Base-by-base conservation (phyloP, 2,113 vertebrate species). In the Ardeotis arabs region DNA sequence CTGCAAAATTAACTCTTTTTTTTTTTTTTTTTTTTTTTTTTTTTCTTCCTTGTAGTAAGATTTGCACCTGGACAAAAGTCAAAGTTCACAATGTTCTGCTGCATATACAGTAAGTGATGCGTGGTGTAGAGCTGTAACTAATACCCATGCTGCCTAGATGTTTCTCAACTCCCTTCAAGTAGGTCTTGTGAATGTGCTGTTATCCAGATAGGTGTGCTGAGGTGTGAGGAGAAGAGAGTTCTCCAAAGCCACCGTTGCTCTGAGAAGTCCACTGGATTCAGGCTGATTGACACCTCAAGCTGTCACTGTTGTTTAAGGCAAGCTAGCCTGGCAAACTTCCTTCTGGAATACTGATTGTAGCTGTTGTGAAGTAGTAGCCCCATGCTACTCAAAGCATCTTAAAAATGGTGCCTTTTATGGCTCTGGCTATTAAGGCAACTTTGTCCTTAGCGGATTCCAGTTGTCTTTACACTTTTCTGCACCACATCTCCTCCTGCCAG, bases 101-200 rank as follows among this genome's bases (percentile, higher is more conserved):
- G 93, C 97, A 98, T 58, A 95, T 99, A 93, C 99, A 99, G 99
- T 99, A 98, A 99, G 99, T 99, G 85, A 95, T n/a, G 9, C 59
- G 18, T 50, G 49, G 62, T 27, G 85, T 55, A 53, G 24, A 49
- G 33, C 53, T 64, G 10, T 39, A 19, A 16, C 25, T 69, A 8
- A 55, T 14, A 44, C 28, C 31, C 5, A 4, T 3, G 24, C 39
- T 31, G 22, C 28, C 41, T 63, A 19, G 6, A 2, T 5, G 31
- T 39, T 58, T 29, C 53, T 59, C 18, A 45, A 1, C 52, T 35
- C 37, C 19, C 16, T 52, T 76, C 7, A 22, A 18, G 33, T 15
- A 50, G 22, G 41, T 41, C 24, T 55, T 25, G 20, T 49, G 49
- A 41, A 47, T 20, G 20, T 37, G 23, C 70, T 35, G 41, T 56